phyloP scores from a whole-genome alignment of 2,113 vertebrate species.

The Laterallus jamaicensis region DNA sequence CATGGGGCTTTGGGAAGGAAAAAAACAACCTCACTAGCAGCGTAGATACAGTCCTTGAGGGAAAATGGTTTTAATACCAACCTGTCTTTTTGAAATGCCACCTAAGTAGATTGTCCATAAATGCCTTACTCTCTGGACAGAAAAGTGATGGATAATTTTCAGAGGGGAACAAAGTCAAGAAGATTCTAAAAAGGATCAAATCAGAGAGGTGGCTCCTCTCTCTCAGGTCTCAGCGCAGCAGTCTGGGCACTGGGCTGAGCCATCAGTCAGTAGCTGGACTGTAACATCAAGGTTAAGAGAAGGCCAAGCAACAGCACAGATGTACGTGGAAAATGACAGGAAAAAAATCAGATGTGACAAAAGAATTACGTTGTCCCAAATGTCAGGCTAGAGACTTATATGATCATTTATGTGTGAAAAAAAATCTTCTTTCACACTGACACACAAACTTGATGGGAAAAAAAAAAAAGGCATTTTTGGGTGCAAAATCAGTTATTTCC shows the following conservation, averaged over 20 bases:
- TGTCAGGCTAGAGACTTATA: background rate
- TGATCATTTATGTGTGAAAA: rapidly evolving
- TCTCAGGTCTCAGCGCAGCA: background rate
- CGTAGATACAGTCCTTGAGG: background rate
- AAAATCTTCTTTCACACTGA: background rate
- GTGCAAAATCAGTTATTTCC: background rate
- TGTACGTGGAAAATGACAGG: background rate
- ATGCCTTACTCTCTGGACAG: background rate
- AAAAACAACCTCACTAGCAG: background rate
- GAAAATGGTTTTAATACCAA: background rate
- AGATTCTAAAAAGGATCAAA: background rate
- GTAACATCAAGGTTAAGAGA: background rate
- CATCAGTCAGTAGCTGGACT: background rate
- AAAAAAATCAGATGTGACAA: background rate
- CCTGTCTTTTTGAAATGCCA: background rate
- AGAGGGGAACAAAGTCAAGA: background rate
- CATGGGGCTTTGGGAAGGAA: background rate
- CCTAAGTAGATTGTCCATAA: background rate
- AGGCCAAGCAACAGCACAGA: background rate
- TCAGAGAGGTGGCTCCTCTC: background rate
- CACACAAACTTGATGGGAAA: background rate
- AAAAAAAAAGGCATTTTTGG: background rate
- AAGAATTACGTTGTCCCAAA: background rate
- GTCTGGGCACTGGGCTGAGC: background rate
- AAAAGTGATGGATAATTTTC: background rate